Evolutionary conservation across 2,888 invertebrate species (phyloP).

Genomic region (Euplagia quadripunctaria): DNA sequence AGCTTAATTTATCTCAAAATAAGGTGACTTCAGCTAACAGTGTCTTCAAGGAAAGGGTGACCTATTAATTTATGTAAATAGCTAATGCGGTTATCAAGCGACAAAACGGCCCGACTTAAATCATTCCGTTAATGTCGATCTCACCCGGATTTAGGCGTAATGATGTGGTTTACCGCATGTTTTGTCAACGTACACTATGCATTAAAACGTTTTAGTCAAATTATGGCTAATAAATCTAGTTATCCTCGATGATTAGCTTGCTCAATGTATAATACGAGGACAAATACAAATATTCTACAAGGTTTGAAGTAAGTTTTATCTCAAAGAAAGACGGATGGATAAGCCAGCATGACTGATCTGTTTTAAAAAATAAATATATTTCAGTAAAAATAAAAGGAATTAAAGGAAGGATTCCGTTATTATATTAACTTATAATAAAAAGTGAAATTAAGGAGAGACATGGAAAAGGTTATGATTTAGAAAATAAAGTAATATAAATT

Average conservation of each 20-base stretch:
- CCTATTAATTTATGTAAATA: not conserved
- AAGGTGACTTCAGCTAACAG: too few relatives aligned
- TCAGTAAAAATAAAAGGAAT: not conserved
- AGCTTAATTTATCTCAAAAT: too few relatives aligned
- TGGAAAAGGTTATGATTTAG: not conserved
- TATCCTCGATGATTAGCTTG: constrained; percentile 13
- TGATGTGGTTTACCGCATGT: constrained; percentile 50
- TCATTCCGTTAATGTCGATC: constrained; percentile 20
- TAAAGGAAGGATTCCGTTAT: not conserved
- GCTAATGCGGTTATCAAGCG: not conserved
- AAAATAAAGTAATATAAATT: not conserved
- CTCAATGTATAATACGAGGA: not conserved
- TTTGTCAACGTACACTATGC: constrained; percentile 28
- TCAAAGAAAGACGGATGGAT: not conserved
- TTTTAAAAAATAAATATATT: too few relatives aligned
- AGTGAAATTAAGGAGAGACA: not conserved
- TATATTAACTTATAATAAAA: not conserved
- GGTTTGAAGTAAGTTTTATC: not conserved
- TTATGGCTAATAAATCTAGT: constrained; percentile 33
- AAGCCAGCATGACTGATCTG: not conserved
- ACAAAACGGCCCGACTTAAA: constrained; percentile 15
- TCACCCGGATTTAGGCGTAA: constrained; percentile 37
- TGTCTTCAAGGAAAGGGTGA: too few relatives aligned
- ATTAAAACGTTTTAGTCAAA: constrained; percentile 42
- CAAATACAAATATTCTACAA: not conserved